Evolutionary conservation across 1,140 invertebrate species (phyloP), one percentile per base, ranked within the genome.

Genomic region (Myzus persicae): DNA sequence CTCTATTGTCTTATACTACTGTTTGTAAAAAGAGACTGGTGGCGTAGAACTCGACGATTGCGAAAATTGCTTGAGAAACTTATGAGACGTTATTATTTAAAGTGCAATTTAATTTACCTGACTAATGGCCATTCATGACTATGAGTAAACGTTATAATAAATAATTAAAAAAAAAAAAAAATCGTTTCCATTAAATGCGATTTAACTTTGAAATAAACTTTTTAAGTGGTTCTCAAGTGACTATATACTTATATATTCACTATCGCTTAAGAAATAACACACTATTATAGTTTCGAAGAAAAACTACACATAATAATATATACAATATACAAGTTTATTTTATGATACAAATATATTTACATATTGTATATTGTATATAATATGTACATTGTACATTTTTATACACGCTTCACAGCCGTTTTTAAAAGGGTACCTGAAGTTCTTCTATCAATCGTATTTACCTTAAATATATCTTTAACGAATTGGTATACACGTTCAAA

Each of bases 101-200:
- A 76, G 31, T 76, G 59, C 59, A n/a, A 76, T 76, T 76, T 76
- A 76, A 76, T 76, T 76, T 76, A 76, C 59, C 59, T 76, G 31
- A 18, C 59, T n/a, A 76, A 85, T 44, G 38, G 82, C 24, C 40
- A 44, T 42, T n/a, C 59, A 76, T 1, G 3, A 44, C 38, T 85
- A 42, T 85, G 24, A 85, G 40, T 44, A 40, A 85, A 85, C 40
- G 24, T 42, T 42, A 42, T 26, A 85, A 42, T 85, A 85, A 84
- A n/a, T n/a, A 76, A 85, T 85, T 42, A 44, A 51, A 51, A 51
- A 22, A 51, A 22, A 51, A 9, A 40, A 85, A 84, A 82, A 85
- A 85, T 44, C 24, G 40, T 85, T 85, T 85, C 31, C 24, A 42
- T 85, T 26, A 40, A 85, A 44, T 42, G 40, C 11, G 38, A 85